Percentiles rank a stretch among this genome's conserved stretches.
Conservation (phyloP, 2,113 vertebrate genomes). For the Urocynchramus pylzowi region DNA sequence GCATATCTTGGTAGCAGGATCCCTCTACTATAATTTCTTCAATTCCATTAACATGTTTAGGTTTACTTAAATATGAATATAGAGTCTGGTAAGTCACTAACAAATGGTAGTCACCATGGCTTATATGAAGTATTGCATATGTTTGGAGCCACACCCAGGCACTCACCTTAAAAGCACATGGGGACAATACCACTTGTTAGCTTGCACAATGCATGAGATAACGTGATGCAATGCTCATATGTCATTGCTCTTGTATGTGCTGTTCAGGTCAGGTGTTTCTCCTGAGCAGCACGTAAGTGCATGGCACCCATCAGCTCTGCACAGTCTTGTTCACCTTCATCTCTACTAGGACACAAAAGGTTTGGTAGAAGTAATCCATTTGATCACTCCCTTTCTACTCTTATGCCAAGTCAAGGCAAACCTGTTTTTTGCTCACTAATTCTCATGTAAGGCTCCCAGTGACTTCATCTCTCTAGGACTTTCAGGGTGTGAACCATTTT, state of each 20-base stretch:
- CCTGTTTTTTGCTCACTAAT: not conserved
- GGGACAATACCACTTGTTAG: not conserved
- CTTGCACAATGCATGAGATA: slow-evolving; percentile 28
- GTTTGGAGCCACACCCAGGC: slow-evolving; percentile 19
- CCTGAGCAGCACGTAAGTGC: not conserved
- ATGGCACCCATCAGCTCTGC: not conserved
- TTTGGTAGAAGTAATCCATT: not conserved
- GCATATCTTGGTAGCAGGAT: not conserved
- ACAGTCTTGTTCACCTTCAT: not conserved
- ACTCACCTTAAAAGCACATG: slow-evolving; percentile 21
- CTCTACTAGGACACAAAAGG: not conserved
- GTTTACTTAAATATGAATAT: not conserved
- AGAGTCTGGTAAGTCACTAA: not conserved
- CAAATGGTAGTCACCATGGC: not conserved
- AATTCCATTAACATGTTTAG: not conserved
- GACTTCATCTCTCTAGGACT: not conserved
- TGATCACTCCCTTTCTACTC: not conserved
- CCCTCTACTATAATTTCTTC: not conserved
- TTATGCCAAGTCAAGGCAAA: not conserved
- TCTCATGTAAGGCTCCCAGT: not conserved
- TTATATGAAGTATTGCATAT: not conserved
- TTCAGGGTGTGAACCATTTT: not conserved
- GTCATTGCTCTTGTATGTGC: not conserved
- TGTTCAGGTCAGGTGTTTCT: not conserved
- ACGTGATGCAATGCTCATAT: not conserved